phyloP scores from a whole-genome alignment of 2,797 vertebrate genomes.

The Semaprochilodus insignis region DNA sequence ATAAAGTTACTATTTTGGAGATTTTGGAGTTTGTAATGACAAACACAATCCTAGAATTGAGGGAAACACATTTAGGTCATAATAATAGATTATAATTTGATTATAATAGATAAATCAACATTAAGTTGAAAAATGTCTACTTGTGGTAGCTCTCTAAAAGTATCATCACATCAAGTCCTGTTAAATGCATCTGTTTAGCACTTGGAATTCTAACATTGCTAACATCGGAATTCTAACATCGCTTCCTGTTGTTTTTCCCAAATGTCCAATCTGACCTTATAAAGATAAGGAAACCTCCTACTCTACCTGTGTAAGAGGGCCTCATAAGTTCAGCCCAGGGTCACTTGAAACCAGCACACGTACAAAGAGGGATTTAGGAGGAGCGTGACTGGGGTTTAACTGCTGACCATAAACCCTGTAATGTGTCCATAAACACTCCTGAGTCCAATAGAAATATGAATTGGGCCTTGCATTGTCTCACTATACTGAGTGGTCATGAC shows the following conservation, averaged over 20 bases:
- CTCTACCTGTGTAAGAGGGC: conserved; percentile 62
- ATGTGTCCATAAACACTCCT: conserved; percentile 30
- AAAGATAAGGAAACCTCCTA: conserved; percentile 40
- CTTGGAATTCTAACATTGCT: not conserved
- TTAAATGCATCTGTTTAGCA: conserved; percentile 5
- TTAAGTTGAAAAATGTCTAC: no score
- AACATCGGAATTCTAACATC: not conserved
- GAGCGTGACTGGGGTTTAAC: conserved; percentile 33
- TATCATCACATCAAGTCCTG: not conserved
- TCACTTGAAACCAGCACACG: conserved; percentile 9
- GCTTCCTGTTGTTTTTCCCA: conserved; percentile 1
- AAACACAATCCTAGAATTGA: no score
- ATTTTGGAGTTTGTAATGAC: no score
- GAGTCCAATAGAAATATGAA: conserved; percentile 11
- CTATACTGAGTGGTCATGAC: not conserved
- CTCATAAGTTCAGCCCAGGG: conserved; percentile 6
- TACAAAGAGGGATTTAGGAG: conserved; percentile 30
- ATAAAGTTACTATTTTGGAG: not conserved
- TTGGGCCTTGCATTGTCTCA: not conserved
- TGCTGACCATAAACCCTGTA: conserved; percentile 42
- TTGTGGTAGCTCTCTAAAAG: not conserved
- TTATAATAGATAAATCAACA: no score
- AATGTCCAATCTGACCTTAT: conserved; percentile 19
- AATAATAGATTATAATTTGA: not conserved
- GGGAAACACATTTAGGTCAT: not conserved